A percentile compares a stretch with the other conserved stretches of the same genome.
phyloP scores from a whole-genome alignment of 2,797 vertebrate species.

The Clarias fuscus region DNA sequence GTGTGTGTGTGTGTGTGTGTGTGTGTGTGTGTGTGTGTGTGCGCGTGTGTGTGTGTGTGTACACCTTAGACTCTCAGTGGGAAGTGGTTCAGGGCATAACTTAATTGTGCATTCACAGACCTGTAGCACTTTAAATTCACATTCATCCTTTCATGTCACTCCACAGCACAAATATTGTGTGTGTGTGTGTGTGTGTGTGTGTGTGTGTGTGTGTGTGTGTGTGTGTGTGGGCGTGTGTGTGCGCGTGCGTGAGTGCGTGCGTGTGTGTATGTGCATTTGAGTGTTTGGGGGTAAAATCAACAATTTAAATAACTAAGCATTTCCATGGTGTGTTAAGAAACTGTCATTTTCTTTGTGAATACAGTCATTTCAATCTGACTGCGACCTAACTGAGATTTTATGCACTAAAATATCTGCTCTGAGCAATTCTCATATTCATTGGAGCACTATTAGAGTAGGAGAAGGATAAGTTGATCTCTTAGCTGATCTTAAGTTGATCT shows the following conservation, averaged over 20 bases:
- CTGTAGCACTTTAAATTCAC: slow-evolving; percentile 52
- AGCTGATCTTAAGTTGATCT: neutral
- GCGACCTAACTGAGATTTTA: neutral
- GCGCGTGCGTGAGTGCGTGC: no score
- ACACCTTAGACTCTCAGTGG: slow-evolving; percentile 50
- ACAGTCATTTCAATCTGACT: neutral
- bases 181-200: slow-evolving; percentile 9
- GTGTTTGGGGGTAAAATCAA: slow-evolving; percentile 7
- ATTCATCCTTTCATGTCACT: slow-evolving; percentile 47
- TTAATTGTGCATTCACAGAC: slow-evolving; percentile 58
- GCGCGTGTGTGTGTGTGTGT: slow-evolving; percentile 19
- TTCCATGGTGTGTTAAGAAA: slow-evolving; percentile 25
- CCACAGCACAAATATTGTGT: slow-evolving; percentile 14
- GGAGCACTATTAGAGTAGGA: neutral
- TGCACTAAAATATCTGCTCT: neutral
- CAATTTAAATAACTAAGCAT: slow-evolving; percentile 34
- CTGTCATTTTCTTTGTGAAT: slow-evolving; percentile 16
- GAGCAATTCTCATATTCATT: slow-evolving; percentile 22
- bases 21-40: slow-evolving; percentile 19
- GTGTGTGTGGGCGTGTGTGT: slow-evolving; percentile 2
- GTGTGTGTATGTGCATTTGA: no score
- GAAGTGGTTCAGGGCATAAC: slow-evolving; percentile 50
- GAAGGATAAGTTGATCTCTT: slow-evolving; percentile 28
- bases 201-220: no score
- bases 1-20: slow-evolving; percentile 12